Conservation (phyloP, 2,888 invertebrate species). For the Sericinus montela region DNA sequence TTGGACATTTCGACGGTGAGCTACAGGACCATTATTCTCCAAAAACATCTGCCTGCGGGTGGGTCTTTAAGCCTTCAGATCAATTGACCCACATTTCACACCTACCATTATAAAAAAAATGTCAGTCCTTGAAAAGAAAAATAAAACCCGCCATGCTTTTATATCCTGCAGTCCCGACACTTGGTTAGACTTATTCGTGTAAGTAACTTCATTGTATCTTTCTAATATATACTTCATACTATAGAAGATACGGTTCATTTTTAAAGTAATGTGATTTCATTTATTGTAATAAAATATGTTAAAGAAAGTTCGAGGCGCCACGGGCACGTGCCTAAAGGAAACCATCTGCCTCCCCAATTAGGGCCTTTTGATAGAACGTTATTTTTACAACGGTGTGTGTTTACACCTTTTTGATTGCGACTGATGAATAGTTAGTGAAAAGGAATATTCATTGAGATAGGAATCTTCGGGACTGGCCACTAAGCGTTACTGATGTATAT, state of each 20-base stretch:
- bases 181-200: conserved; percentile 10
- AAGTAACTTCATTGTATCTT: not conserved
- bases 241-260: conserved; percentile 1
- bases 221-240: not conserved
- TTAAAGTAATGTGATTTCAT: not conserved
- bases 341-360: conserved; percentile 59
- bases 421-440: conserved; percentile 31
- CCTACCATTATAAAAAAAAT: conserved; percentile 17
- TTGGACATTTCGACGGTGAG: conserved; percentile 17
- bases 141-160: conserved; percentile 12
- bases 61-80: conserved; percentile 11
- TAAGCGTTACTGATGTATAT: too few species aligned
- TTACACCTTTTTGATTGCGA: conserved; percentile 29
- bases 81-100: conserved; percentile 22
- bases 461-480: conserved; percentile 22
- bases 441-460: conserved; percentile 34
- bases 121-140: conserved; percentile 16
- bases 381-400: conserved; percentile 28
- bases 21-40: conserved; percentile 12
- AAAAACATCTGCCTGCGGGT: conserved; percentile 22
- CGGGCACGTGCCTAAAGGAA: conserved; percentile 46
- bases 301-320: conserved; percentile 32
- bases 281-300: not conserved
- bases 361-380: conserved; percentile 29
- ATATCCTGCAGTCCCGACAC: conserved; percentile 14